These are phyloP conservation scores for Cetonia aurata DNA, from an alignment of 2,888 invertebrate genomes.

Conservation along the genomic window DNA sequence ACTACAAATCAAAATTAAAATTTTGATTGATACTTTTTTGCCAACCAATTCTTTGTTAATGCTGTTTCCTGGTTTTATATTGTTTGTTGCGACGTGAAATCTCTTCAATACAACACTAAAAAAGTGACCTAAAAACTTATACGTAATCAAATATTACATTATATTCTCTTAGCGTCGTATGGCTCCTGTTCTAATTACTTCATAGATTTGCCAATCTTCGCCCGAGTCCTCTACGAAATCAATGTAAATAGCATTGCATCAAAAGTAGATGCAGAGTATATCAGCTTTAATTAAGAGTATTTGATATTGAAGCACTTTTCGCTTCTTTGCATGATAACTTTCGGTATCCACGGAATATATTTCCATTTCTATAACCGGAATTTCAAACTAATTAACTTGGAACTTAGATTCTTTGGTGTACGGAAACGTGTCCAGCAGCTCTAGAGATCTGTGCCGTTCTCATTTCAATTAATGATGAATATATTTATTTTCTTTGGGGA, in stretches of 20 bases:
- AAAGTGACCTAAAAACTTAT: too few species aligned
- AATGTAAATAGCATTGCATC: background rate
- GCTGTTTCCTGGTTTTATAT: background rate
- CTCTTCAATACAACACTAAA: too few species aligned
- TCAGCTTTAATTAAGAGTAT: conserved; percentile 11
- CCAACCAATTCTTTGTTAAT: background rate
- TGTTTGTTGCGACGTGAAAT: too few species aligned
- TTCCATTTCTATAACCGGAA: background rate
- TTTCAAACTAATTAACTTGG: conserved; percentile 21
- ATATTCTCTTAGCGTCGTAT: too few species aligned
- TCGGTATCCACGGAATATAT: background rate
- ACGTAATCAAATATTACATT: conserved; percentile 13
- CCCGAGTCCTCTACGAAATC: background rate
- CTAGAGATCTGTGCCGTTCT: too few species aligned
- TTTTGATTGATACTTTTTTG: background rate
- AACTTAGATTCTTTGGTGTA: background rate
- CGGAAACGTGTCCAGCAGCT: too few species aligned
- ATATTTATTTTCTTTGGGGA: too few species aligned
- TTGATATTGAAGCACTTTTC: conserved; percentile 17
- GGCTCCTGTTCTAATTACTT: background rate
- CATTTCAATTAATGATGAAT: too few species aligned
- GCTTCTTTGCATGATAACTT: too few species aligned
- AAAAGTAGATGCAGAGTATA: conserved; percentile 1
- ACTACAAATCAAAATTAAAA: conserved; percentile 1
- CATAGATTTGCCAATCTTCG: conserved; percentile 1